Percentiles rank a stretch among this genome's conserved stretches.
Evolutionary conservation across 2,113 vertebrate species (phyloP).

Genomic region (Pollimyrus isidori): DNA sequence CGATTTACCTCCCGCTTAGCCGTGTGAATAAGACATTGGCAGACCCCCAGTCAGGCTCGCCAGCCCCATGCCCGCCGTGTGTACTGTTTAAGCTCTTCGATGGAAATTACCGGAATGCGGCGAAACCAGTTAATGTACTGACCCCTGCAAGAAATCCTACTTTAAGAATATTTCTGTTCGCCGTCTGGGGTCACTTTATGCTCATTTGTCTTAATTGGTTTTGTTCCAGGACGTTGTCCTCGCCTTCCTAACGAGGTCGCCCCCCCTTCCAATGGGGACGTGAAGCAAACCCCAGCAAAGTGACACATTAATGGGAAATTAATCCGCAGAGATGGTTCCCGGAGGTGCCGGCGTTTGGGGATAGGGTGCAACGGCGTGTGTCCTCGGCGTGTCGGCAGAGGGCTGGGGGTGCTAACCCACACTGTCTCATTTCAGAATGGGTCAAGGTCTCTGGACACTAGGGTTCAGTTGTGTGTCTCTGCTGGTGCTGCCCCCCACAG

Average conservation of each 20-base stretch:
- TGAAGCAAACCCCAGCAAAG: background rate
- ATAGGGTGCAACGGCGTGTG: background rate
- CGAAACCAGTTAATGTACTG: background rate
- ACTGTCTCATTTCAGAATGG: background rate
- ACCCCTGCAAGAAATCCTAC: background rate
- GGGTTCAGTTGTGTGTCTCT: background rate
- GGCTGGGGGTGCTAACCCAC: background rate
- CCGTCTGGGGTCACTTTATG: background rate
- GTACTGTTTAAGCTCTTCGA: background rate
- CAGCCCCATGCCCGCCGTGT: background rate
- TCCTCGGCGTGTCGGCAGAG: background rate
- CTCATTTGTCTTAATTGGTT: background rate
- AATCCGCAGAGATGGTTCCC: background rate
- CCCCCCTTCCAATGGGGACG: background rate
- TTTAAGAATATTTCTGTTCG: background rate
- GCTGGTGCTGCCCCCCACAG: background rate
- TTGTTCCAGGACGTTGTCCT: background rate
- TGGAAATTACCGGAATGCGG: background rate
- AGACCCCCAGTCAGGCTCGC: background rate
- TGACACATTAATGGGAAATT: conserved; percentile 18
- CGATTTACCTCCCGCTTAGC: background rate
- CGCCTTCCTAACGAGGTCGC: background rate
- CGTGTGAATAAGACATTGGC: background rate
- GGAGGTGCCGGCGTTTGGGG: background rate
- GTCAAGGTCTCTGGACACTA: background rate